Percentiles rank a stretch among this genome's conserved stretches.
phyloP scores from a whole-genome alignment of 2,888 invertebrate genomes.

The Therioaphis trifolii region DNA sequence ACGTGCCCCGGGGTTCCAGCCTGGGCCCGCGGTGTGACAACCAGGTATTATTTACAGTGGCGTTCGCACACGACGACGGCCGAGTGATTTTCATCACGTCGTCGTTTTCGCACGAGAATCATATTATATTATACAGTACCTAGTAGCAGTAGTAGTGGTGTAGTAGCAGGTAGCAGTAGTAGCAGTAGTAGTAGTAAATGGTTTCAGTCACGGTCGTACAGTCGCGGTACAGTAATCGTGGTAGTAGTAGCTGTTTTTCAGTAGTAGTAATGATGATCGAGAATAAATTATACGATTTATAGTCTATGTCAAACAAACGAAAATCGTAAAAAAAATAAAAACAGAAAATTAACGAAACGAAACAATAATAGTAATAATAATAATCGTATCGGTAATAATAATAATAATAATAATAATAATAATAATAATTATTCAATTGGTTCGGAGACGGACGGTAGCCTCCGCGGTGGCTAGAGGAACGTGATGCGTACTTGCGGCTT shows the following conservation, averaged over 20 bases:
- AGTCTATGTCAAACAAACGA: neutral
- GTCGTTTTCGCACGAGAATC: neutral
- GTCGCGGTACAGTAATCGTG: too few relatives aligned
- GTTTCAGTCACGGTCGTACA: too few relatives aligned
- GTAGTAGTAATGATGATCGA: too few relatives aligned
- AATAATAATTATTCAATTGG: neutral
- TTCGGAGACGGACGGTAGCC: slow-evolving; percentile 38
- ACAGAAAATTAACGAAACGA: neutral
- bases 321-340: neutral
- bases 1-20: too few relatives aligned
- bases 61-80: neutral
- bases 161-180: too few relatives aligned
- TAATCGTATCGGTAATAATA: slow-evolving; percentile 8
- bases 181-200: too few relatives aligned
- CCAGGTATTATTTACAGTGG: too few relatives aligned
- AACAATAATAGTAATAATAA: neutral
- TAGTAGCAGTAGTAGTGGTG: too few relatives aligned
- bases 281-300: too few relatives aligned
- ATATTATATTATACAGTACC: too few relatives aligned
- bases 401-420: slow-evolving; percentile 4
- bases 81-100: neutral
- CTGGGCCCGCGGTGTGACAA: too few relatives aligned
- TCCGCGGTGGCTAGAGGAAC: slow-evolving; percentile 64
- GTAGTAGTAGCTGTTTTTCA: too few relatives aligned
- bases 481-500: slow-evolving; percentile 68